Evolutionary conservation across 2,888 invertebrate genomes (phyloP).

Genomic region (Bimastos eiseni): DNA sequence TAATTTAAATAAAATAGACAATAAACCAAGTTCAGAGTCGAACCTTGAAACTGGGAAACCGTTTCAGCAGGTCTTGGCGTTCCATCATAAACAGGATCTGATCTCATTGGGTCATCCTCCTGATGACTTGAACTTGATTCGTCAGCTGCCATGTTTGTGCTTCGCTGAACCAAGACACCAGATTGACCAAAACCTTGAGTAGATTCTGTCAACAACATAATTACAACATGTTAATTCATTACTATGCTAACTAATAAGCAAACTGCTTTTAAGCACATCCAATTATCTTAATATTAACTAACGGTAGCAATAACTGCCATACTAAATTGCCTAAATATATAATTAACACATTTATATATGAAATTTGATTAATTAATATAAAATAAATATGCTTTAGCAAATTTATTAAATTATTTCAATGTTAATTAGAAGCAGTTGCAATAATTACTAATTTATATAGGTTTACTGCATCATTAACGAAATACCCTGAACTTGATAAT

Average conservation of each 20-base stretch:
- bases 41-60: neutral
- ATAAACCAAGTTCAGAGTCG: neutral
- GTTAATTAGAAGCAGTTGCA: neutral
- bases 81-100: slow-evolving; percentile 4
- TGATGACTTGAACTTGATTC: neutral
- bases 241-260: no score
- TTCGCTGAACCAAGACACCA: neutral
- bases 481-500: no score
- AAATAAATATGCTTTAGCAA: neutral
- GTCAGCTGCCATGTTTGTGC: neutral
- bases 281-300: neutral
- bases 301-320: neutral
- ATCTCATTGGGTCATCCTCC: neutral
- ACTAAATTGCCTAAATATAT: neutral
- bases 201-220: neutral
- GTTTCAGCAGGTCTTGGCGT: neutral
- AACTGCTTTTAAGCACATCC: neutral
- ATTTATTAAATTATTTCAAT: neutral
- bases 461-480: neutral
- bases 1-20: neutral
- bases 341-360: neutral
- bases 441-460: neutral
- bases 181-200: neutral
- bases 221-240: neutral
- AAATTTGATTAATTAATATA: no score